phyloP scores from a whole-genome alignment of 2,113 vertebrate genomes.

The Varanus komodoensis region DNA sequence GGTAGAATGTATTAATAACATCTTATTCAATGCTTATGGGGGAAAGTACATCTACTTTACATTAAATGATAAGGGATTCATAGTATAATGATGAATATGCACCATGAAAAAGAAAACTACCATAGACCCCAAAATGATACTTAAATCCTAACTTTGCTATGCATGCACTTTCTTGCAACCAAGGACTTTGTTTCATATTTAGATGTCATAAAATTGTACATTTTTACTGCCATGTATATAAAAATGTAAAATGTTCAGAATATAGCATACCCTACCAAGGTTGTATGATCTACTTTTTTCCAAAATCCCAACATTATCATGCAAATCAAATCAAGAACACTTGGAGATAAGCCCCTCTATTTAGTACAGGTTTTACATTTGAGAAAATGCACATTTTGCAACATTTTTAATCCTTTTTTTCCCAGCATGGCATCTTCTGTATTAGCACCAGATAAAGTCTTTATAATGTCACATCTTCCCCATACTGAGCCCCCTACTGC shows the following conservation, averaged over 20 bases:
- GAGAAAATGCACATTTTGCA: neutral
- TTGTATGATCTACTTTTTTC: neutral
- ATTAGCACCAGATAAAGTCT: neutral
- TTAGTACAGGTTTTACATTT: neutral
- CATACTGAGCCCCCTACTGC: neutral
- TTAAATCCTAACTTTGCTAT: neutral
- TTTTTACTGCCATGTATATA: neutral
- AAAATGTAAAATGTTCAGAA: neutral
- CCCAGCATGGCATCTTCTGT: neutral
- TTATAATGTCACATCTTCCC: neutral
- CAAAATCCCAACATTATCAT: neutral
- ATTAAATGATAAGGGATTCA: neutral
- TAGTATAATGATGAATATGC: neutral
- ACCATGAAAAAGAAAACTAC: neutral
- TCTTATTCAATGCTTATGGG: neutral
- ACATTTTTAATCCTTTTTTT: neutral
- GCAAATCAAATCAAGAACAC: neutral
- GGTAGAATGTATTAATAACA: neutral
- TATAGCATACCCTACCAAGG: neutral
- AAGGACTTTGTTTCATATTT: neutral
- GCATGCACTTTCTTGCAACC: neutral
- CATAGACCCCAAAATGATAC: neutral
- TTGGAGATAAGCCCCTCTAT: neutral
- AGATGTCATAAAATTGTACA: neutral
- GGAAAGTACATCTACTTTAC: neutral